Base-by-base conservation (phyloP, 2,888 invertebrate species). In the Leptopilina drosophilae region DNA sequence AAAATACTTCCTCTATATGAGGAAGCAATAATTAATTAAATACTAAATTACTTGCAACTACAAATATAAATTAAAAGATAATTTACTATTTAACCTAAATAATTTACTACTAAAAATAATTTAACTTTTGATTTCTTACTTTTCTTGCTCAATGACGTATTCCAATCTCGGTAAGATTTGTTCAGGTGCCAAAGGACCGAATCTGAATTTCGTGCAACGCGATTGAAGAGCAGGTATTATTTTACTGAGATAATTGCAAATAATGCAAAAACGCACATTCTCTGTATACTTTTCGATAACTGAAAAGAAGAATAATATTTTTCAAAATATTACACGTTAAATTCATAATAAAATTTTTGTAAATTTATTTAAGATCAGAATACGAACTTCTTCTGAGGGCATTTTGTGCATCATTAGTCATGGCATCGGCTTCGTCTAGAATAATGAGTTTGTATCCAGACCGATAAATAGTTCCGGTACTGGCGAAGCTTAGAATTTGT, bases 381-480 rank as follows among this genome's bases (percentile, higher is more conserved):
- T 8, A 93, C 94, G 94, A 93, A 97, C 97, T 97, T 94, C 98
- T 95, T 86, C 98, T 94, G 0, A 99, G 93, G 46, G 99, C 99
- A 94, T 99, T 99, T 91, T 99, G 99, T 1, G 99, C 99, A 94
- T 99, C 99, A 92, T 97, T 97, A 0, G 99, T 99, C 99, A 99
- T 99, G 0, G 99, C 98, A 94, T 99, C 99, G 0, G 99, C 99
- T 93, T 99, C 99, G 94, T 99, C 99, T 33, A 99, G 93, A 85
- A 99, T 98, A 64, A 99, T 97, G 62, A 99, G 92, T 91, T 99
- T 99, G 85, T 97, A 98, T 0, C 98, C 97, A 73, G 96, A 96
- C 92, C 96, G 97, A 90, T 98, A 98, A 87, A 99, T 97, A 6
- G 98, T 98, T 89, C 97, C 95, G 4, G 99, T 99, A 84, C 98